A percentile compares a stretch with the other conserved stretches of the same genome.
Conservation (phyloP, 1,140 invertebrate genomes). For the Rhagoletis zephyria region DNA sequence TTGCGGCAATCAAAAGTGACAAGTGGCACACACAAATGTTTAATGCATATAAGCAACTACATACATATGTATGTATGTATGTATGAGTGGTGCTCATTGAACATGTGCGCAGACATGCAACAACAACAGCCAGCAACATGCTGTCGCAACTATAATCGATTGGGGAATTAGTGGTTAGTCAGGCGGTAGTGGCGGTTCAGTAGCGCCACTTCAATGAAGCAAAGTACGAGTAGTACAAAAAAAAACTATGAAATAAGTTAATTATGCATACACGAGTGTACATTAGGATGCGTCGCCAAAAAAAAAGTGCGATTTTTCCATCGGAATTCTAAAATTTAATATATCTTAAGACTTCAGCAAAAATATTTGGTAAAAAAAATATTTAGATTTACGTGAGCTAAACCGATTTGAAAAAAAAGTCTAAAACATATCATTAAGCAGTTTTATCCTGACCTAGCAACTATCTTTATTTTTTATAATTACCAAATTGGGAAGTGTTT, state of each 20-base stretch:
- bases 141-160: background rate
- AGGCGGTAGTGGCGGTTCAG: background rate
- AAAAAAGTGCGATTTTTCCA: too few species aligned
- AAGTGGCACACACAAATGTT: conserved; percentile 30
- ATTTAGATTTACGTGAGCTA: too few species aligned
- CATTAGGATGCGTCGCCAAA: too few species aligned
- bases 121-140: background rate
- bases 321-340: too few species aligned
- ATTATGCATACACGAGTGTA: too few species aligned
- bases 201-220: conserved; percentile 19
- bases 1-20: conserved; percentile 34
- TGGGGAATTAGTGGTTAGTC: conserved; percentile 31
- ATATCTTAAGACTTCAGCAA: too few species aligned
- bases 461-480: too few species aligned
- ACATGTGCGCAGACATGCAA: background rate
- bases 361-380: too few species aligned
- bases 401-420: too few species aligned
- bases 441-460: too few species aligned
- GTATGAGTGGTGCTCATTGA: background rate
- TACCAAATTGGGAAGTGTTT: too few species aligned
- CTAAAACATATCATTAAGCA: too few species aligned
- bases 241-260: background rate
- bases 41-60: background rate
- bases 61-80: background rate
- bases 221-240: conserved; percentile 31